Evolutionary conservation across 2,888 invertebrate genomes (phyloP), one percentile per base, ranked within the genome.

Genomic region (Penaeus monodon): DNA sequence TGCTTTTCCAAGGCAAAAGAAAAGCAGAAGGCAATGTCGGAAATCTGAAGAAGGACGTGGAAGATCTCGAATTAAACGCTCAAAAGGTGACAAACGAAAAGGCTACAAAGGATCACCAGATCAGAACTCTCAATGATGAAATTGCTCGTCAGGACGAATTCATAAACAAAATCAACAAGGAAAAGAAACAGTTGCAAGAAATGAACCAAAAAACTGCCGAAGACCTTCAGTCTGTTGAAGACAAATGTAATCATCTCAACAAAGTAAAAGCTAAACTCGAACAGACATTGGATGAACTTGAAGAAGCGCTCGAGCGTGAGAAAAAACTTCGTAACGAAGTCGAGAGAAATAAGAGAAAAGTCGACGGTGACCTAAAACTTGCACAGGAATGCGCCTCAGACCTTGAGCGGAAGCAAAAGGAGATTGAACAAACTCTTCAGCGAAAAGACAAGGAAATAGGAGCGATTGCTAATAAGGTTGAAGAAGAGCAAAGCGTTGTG

Each of bases 41-140:
- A 90, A 97, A 97, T 90, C 94, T 98, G 93, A 99, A 99, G 95
- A 99, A 98, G 94, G 98, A 99, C 29, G 80, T 89, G 68, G 88
- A 85, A n/a, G 86, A 89, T 65, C 66, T 89, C 44, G 89, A 89
- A 63, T 73, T 88, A 17, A 83, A 65, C 24, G 63, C 88, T 24
- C 86, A 80, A 79, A 84, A 91, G 91, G 90, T 91, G 86, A 93
- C 93, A 90, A 92, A 93, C 91, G 93, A 93, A 86, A 93, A 93
- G 90, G 91, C 92, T 88, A 92, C 92, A 88, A 93, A 93, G 88
- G 93, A 93, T 90, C 93, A 93, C 91, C 93, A 93, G 91, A 93
- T 93, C 91, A 90, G 91, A 12, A 91, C 91, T 89, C 89, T 92
- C 73, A 92, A 94, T 90, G 94, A 94, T 87, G 94, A 94, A 91